Evolutionary conservation across 2,113 vertebrate species (phyloP), one percentile per base, ranked within the genome.

Genomic region (Suncus etruscus): DNA sequence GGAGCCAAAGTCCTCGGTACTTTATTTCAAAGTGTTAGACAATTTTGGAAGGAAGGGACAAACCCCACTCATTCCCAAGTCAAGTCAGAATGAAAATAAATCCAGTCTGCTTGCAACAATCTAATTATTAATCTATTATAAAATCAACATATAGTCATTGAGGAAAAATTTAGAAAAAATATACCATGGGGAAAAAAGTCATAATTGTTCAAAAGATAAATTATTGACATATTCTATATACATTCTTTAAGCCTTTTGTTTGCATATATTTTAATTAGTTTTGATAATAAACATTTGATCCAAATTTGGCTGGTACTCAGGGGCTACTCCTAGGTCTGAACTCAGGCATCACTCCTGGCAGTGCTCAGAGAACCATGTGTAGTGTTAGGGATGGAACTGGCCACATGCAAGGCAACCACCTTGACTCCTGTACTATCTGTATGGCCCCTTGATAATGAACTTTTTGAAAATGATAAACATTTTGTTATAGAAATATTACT

Each of bases 111-210:
- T 76, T 83, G 45, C 11, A 90, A n/a, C 8, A 68, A 47, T 32
- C 90, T 39, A 39, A 39, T 39, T 39, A 68, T 73, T 90, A 75
- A n/a, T 31, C 72, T 90, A 51, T 63, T 94, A 29, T 86, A 61
- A 90, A 94, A 73, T 31, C 47, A 93, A 48, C 80, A 63, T 24
- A 61, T 91, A 83, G 76, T 89, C 54, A 86, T 70, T 65, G 48
- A 91, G 20, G 6, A 70, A 86, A 78, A 87, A 68, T 65, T 31
- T 75, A 76, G 69, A 80, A 83, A 70, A 93, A 88, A 68, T 65
- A 75, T 25, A 65, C 6, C 20, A 65, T 18, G 20, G 25, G 25
- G 63, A 54, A 14, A 54, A 90, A 75, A 72, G 29, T 24, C 25
- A 3, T n/a, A 16, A 83, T n/a, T 86, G 50, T 94, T 76, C 12